phyloP scores from a whole-genome alignment of 2,888 invertebrate species.

The Drosophila atroscutellata region DNA sequence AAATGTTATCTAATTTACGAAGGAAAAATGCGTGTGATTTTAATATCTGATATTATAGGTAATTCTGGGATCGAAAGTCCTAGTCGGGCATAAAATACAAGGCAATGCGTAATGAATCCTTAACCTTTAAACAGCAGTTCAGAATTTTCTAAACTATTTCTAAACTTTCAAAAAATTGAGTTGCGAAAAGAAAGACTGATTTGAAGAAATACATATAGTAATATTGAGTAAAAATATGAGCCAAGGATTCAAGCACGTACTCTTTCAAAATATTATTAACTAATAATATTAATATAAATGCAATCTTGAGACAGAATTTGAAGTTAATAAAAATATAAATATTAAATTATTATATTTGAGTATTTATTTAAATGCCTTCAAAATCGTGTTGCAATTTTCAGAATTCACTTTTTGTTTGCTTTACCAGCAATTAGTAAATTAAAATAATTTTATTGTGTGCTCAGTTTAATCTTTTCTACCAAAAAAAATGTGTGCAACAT shows the following conservation, averaged over 20 bases:
- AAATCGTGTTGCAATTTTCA: neutral
- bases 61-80: neutral
- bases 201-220: neutral
- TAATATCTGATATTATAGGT: no score
- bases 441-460: neutral
- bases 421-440: neutral
- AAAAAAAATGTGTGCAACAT: conserved; percentile 28
- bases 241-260: no score
- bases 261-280: neutral
- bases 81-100: neutral
- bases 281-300: neutral
- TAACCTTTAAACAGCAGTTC: neutral
- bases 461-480: conserved; percentile 17
- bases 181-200: neutral
- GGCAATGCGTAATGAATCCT: neutral
- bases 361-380: neutral
- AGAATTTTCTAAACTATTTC: neutral
- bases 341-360: neutral
- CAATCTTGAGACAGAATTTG: neutral
- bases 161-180: neutral
- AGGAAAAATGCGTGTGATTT: no score
- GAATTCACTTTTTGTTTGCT: neutral
- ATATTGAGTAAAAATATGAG: no score
- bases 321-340: neutral
- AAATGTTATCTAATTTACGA: no score